Conservation (phyloP, 2,113 vertebrate genomes). For the Oreotrochilus melanogaster region DNA sequence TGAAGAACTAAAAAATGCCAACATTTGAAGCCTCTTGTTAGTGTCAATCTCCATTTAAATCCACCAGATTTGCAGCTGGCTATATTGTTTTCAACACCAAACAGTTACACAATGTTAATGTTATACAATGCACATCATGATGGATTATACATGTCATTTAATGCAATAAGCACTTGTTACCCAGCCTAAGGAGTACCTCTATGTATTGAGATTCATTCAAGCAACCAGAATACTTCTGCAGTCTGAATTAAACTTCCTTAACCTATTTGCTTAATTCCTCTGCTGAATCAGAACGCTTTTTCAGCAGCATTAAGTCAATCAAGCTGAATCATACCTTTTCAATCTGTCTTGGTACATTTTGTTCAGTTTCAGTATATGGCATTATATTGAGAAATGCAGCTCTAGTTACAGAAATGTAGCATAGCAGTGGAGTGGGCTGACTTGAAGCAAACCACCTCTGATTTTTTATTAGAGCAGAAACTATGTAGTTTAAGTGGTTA, state of each 20-base stretch:
- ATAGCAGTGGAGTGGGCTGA: not conserved
- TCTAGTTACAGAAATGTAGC: not conserved
- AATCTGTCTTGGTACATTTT: not conserved
- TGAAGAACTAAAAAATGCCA: not conserved
- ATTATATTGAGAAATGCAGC: not conserved
- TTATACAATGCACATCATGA: not conserved
- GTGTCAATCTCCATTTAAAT: not conserved
- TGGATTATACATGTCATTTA: not conserved
- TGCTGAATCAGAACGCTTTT: not conserved
- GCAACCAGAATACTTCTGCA: not conserved
- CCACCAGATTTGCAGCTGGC: not conserved
- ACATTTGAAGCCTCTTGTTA: not conserved
- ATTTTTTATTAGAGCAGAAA: not conserved
- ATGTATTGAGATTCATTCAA: not conserved
- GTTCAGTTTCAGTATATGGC: not conserved
- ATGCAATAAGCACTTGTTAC: not conserved
- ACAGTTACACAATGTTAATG: not conserved
- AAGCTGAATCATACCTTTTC: not conserved
- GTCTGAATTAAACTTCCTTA: not conserved
- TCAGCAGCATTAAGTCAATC: not conserved
- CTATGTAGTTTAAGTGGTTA: not conserved
- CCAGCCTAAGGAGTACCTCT: not conserved
- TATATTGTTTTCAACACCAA: not conserved
- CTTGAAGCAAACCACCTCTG: not conserved
- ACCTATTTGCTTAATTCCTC: not conserved